Evolutionary conservation across 2,797 vertebrate genomes (phyloP).

Genomic region (Smutsia gigantea): DNA sequence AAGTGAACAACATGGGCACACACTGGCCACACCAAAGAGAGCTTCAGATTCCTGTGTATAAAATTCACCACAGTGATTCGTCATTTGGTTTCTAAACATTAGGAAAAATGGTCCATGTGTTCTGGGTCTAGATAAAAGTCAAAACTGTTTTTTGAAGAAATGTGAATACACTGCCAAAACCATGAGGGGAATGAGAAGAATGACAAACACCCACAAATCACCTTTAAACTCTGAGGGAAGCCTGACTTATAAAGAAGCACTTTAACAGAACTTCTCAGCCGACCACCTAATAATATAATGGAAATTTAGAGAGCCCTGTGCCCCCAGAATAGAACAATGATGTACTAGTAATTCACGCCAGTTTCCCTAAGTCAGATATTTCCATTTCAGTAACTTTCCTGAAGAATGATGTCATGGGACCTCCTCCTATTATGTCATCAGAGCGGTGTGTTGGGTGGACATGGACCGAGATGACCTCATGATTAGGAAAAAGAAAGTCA

Average conservation of each 20-base stretch:
- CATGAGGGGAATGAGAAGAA: background rate
- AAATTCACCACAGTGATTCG: background rate
- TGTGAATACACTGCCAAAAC: background rate
- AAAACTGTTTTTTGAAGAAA: background rate
- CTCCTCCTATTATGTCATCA: background rate
- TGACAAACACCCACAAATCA: background rate
- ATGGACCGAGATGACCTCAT: background rate
- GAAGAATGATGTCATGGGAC: background rate
- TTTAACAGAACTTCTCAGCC: background rate
- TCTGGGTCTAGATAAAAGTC: slow-evolving; percentile 1
- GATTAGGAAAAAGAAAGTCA: background rate
- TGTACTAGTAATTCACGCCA: background rate
- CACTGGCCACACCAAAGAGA: background rate
- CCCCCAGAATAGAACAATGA: background rate
- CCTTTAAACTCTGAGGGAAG: background rate
- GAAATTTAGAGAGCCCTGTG: background rate
- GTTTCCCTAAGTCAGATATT: background rate
- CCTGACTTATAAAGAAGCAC: background rate
- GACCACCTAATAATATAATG: background rate
- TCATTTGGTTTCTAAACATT: background rate
- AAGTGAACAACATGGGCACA: background rate
- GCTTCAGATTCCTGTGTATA: background rate
- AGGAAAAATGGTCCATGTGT: background rate
- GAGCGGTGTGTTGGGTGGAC: no score
- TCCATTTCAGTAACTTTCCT: background rate